These are phyloP conservation scores for Apis laboriosa DNA, from an alignment of 1,140 invertebrate species.

Conservation along the genomic window DNA sequence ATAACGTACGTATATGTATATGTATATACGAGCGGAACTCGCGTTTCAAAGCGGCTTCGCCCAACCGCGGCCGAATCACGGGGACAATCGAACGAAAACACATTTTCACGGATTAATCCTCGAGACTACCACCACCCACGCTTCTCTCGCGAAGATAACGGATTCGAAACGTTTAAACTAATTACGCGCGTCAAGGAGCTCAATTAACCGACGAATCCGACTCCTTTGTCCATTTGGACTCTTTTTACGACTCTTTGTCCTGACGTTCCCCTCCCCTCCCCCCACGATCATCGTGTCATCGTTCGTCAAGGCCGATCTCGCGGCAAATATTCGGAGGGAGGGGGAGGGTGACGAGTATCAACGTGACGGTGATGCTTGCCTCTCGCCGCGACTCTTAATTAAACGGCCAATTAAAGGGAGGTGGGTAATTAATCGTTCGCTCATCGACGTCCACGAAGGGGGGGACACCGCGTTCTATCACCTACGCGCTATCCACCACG, in stretches of 20 bases:
- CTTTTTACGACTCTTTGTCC: conserved; percentile 37
- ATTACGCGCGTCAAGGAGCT: conserved; percentile 56
- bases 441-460: conserved; percentile 32
- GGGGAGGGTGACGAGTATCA: conserved; percentile 41
- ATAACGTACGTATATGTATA: too few species aligned
- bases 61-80: conserved; percentile 10
- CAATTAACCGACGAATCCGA: conserved; percentile 60
- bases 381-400: conserved; percentile 53
- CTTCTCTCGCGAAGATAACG: neutral
- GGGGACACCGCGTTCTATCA: conserved; percentile 15
- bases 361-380: conserved; percentile 45
- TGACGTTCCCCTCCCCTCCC: conserved; percentile 29
- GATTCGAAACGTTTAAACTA: conserved; percentile 26
- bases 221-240: conserved; percentile 11
- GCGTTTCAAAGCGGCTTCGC: conserved; percentile 36
- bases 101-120: conserved; percentile 59
- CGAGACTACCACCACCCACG: too few species aligned
- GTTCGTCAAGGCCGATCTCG: conserved; percentile 24
- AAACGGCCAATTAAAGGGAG: conserved; percentile 62
- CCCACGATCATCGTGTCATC: neutral
- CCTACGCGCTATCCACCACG: neutral
- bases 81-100: conserved; percentile 45
- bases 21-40: neutral
- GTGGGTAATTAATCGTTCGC: conserved; percentile 53
- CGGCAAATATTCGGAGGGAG: conserved; percentile 40